Conservation (phyloP, 2,113 vertebrate species). For the Paradisaea rubra region DNA sequence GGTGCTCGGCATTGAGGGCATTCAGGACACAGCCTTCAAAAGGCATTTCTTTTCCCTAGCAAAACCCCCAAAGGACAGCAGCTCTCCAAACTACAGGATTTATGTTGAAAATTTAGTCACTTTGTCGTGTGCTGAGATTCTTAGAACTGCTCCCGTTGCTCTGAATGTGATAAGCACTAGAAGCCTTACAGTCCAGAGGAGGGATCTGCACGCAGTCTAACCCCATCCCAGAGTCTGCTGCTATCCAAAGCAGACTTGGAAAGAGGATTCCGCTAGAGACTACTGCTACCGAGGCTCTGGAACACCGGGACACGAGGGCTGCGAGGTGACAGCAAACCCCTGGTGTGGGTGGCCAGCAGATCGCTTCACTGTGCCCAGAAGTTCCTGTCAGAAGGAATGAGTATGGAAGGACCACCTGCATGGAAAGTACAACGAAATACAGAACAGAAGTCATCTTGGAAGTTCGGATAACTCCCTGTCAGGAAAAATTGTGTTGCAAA, state of each 20-base stretch:
- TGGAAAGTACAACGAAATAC: background rate
- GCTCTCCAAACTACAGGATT: background rate
- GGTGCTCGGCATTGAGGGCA: fast-evolving
- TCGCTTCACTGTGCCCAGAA: fast-evolving
- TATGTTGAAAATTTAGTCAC: fast-evolving
- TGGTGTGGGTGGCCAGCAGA: fast-evolving
- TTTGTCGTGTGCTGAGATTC: fast-evolving
- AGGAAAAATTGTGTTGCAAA: background rate
- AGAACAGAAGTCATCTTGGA: too few relatives aligned
- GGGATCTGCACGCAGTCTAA: fast-evolving
- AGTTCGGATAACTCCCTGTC: background rate
- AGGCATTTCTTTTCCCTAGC: background rate
- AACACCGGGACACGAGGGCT: fast-evolving
- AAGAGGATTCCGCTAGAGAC: background rate
- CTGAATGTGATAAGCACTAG: fast-evolving
- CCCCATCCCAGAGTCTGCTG: fast-evolving
- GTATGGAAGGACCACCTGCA: fast-evolving
- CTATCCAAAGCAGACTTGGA: fast-evolving
- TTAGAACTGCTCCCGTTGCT: fast-evolving
- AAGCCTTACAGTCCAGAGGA: fast-evolving
- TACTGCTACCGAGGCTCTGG: fast-evolving
- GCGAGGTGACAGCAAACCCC: background rate
- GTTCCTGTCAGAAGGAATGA: background rate
- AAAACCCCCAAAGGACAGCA: fast-evolving
- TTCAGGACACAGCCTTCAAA: fast-evolving